phyloP scores from a whole-genome alignment of 2,797 vertebrate species.

The Labeo calbasu region DNA sequence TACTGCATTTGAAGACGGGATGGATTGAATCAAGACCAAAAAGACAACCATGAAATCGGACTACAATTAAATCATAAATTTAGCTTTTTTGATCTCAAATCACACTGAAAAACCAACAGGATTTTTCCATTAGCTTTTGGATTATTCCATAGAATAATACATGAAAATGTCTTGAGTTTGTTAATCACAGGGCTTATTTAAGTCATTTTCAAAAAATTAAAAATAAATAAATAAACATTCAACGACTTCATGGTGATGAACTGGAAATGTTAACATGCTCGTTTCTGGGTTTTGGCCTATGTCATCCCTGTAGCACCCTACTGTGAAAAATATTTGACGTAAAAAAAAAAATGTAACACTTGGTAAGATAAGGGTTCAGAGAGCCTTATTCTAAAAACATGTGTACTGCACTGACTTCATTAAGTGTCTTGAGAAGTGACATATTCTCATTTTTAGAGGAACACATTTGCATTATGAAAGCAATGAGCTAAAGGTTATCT shows the following conservation, averaged over 20 bases:
- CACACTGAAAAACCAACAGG: not conserved
- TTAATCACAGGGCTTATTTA: not conserved
- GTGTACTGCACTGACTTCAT: not conserved
- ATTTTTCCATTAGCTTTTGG: not conserved
- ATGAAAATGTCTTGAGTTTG: not conserved
- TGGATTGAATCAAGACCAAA: not conserved
- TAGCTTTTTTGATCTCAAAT: not conserved
- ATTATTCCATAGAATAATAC: not conserved
- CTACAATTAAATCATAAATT: too few relatives aligned
- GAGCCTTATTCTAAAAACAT: not conserved
- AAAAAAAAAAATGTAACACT: not conserved
- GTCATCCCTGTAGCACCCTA: not conserved
- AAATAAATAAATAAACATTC: not conserved
- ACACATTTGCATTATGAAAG: not conserved
- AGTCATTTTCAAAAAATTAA: not conserved
- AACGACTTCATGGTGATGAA: not conserved
- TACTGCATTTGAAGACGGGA: not conserved
- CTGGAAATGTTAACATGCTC: not conserved
- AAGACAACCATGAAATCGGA: not conserved
- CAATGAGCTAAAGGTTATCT: constrained; percentile 8
- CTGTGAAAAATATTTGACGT: not conserved
- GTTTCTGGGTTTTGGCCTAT: not conserved
- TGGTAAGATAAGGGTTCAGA: not conserved
- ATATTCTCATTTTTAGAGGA: not conserved
- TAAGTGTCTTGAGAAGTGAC: not conserved